Percentiles rank a stretch among this genome's conserved stretches.
Conservation (phyloP, 2,113 vertebrate genomes). For the Leucopsar rothschildi region DNA sequence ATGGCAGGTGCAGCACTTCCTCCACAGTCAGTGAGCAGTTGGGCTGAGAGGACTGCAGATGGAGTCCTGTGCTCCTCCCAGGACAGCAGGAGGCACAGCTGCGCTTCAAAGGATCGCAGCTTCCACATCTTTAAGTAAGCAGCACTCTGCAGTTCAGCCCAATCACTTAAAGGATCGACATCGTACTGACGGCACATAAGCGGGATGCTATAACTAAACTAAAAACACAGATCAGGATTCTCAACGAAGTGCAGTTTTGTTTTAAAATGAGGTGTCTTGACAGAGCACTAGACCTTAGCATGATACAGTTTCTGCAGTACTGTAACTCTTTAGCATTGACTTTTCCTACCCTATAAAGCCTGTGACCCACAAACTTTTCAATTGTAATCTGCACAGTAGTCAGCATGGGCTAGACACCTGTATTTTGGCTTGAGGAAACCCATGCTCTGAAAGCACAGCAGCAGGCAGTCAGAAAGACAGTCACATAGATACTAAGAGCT, state of each 20-base stretch:
- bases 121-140: background rate
- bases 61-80: background rate
- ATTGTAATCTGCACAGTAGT: background rate
- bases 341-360: background rate
- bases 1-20: background rate
- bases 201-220: background rate
- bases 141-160: background rate
- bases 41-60: background rate
- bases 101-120: background rate
- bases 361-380: background rate
- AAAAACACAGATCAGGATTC: background rate
- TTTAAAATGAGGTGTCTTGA: background rate
- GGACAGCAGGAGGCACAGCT: background rate
- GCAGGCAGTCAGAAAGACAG: background rate
- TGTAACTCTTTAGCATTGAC: background rate
- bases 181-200: background rate
- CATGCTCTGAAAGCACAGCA: background rate
- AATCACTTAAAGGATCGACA: accelerated
- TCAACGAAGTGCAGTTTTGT: background rate
- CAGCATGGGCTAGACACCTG: background rate
- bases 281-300: background rate
- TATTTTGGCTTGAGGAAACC: background rate
- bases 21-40: background rate
- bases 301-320: background rate
- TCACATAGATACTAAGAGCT: background rate